Evolutionary conservation across 1,140 invertebrate genomes (phyloP).

Genomic region (Oreohelix idahoensis): DNA sequence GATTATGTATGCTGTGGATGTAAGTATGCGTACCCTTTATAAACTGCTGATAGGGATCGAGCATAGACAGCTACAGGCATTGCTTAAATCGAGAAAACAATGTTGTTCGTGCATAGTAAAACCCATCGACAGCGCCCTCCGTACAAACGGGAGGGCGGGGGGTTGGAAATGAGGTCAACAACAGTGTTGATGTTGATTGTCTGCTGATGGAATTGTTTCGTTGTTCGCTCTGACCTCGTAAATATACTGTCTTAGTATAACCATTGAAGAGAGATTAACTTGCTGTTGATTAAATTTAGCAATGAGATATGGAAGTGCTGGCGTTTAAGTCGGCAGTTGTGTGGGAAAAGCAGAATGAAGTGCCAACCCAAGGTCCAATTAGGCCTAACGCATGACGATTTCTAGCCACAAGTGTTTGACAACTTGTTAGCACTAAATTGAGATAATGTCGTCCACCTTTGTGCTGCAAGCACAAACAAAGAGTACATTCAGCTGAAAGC

Average conservation of each 20-base stretch:
- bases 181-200: background rate
- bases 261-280: background rate
- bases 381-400: no score
- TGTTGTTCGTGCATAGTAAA: background rate
- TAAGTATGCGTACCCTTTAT: background rate
- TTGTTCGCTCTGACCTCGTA: background rate
- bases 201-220: background rate
- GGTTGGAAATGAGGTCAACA: constrained; percentile 32
- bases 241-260: background rate
- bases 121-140: constrained; percentile 31
- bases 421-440: background rate
- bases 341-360: background rate
- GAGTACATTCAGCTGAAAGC: no score
- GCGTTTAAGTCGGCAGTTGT: background rate
- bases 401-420: background rate
- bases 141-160: background rate
- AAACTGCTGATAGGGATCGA: background rate
- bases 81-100: background rate
- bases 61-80: background rate
- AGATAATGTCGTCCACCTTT: background rate
- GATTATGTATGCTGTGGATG: constrained; percentile 15
- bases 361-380: background rate
- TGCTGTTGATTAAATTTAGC: background rate
- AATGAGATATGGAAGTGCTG: background rate
- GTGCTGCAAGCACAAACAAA: no score